phyloP scores from a whole-genome alignment of 2,797 vertebrate genomes.

The Zalophus californianus region DNA sequence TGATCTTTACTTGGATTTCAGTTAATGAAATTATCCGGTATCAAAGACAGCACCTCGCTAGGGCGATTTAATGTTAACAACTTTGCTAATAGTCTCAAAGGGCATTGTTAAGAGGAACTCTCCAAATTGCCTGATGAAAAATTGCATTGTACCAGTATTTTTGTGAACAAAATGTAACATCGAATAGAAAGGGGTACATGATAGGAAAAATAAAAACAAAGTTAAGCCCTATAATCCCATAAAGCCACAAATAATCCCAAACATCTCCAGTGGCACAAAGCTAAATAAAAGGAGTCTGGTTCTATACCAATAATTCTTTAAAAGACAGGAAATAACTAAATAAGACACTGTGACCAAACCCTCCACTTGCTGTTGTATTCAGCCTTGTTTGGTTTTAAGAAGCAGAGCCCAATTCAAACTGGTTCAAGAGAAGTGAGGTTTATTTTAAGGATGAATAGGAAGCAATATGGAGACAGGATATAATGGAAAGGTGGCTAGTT shows the following conservation, averaged over 20 bases:
- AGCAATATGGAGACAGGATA: not conserved
- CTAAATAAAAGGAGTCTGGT: not conserved
- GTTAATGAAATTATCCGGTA: conserved; percentile 74
- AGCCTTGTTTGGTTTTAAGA: not conserved
- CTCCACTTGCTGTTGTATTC: not conserved
- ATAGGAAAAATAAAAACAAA: conserved; percentile 57
- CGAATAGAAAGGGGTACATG: not conserved
- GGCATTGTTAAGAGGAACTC: conserved; percentile 55
- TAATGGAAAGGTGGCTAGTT: not conserved
- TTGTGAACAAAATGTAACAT: not conserved
- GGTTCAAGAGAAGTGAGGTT: not conserved
- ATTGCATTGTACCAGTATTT: conserved; percentile 31
- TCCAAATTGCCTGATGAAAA: conserved; percentile 52
- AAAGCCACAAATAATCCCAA: conserved; percentile 9
- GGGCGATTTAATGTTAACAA: conserved; percentile 63
- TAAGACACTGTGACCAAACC: not conserved
- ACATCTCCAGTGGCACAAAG: not conserved
- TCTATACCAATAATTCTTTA: not conserved
- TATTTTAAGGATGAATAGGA: not conserved
- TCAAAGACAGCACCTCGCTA: conserved; percentile 54
- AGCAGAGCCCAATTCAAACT: not conserved
- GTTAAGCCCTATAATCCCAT: not conserved
- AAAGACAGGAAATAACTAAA: conserved; percentile 23
- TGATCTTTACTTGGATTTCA: conserved; percentile 78
- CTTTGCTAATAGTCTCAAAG: conserved; percentile 61